Evolutionary conservation across 1,140 invertebrate species (phyloP).

Genomic region (Centruroides vittatus): DNA sequence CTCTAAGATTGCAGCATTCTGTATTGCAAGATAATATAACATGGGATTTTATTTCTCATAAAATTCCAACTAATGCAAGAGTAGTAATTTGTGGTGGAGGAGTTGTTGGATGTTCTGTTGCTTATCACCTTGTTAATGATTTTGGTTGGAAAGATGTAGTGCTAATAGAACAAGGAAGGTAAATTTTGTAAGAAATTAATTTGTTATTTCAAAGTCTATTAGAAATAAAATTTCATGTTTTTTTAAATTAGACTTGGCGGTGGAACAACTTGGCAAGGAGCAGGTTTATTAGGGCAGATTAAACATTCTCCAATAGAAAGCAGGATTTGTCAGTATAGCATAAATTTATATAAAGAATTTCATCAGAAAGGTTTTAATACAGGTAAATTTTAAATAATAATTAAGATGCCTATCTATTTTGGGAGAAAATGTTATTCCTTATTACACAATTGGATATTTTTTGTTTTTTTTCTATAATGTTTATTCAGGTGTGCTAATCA

Average conservation of each 20-base stretch:
- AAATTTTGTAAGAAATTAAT: slow-evolving; percentile 14
- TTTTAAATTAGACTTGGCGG: slow-evolving; percentile 51
- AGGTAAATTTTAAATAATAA: slow-evolving; percentile 15
- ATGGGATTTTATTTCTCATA: neutral
- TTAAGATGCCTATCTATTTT: neutral
- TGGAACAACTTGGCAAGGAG: slow-evolving; percentile 70
- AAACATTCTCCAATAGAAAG: slow-evolving; percentile 66
- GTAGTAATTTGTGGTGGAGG: slow-evolving; percentile 86
- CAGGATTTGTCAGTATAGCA: slow-evolving; percentile 64
- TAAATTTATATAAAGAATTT: slow-evolving; percentile 66
- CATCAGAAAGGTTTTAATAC: slow-evolving; percentile 58
- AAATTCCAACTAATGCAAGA: slow-evolving; percentile 26
- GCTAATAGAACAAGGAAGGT: slow-evolving; percentile 66
- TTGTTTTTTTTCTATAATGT: no score
- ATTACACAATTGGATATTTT: no score
- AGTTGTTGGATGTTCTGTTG: slow-evolving; percentile 81
- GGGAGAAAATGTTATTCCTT: no score
- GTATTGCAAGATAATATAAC: no score
- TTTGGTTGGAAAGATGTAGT: slow-evolving; percentile 68
- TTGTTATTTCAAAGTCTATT: neutral
- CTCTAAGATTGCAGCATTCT: no score
- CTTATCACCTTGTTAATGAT: slow-evolving; percentile 71
- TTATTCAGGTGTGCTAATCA: no score
- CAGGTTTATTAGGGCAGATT: slow-evolving; percentile 69
- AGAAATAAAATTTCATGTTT: neutral